Base-by-base conservation (phyloP, 2,113 vertebrate genomes). In the Cheilinus undulatus region DNA sequence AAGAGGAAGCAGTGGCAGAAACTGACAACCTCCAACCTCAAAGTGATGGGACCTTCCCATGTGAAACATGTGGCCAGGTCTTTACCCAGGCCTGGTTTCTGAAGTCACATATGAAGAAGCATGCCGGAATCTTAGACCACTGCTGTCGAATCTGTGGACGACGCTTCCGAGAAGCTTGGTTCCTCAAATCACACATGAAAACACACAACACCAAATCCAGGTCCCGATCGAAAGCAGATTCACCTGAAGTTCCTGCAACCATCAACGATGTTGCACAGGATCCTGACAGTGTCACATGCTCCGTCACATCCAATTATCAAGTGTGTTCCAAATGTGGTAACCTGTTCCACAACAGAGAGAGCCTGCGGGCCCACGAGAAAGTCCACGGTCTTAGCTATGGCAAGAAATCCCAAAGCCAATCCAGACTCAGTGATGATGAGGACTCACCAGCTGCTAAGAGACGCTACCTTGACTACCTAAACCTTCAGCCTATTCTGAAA, bases 111-210 rank as follows among this genome's bases (percentile, higher is more conserved):
- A 97, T 97, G 96, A 98, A 97, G 89, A 98, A 97, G 81, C 97
- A 99, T 43, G 89, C 95, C 0, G 96, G 95, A 12, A 95, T 96
- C 54, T 94, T 98, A 63, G 96, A 97, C 85, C 96, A 98, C 0
- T 95, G 96, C 64, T 99, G 97, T 88, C 95, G 95, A 45, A 95
- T 99, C 64, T 99, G 97, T 14, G 97, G 96, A 52, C 93, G 97
- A 19, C 91, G 96, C 28, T 99, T 99, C 93, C 95, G 97, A 1
- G 97, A 99, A 88, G 95, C 96, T 15, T 99, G 97, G 97, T 98
- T 98, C 75, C 95, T 99, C 38, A 98, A 97, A 89, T 98, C 97
- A 79, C 97, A 99, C 84, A 98, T 99, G 97, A 99, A 98, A 92
- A 96, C 96, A 0, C 97, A 99, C 0, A 95, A 94, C 75, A 93